phyloP scores from a whole-genome alignment of 2,888 invertebrate genomes.

The Pyrrhosoma nymphula region DNA sequence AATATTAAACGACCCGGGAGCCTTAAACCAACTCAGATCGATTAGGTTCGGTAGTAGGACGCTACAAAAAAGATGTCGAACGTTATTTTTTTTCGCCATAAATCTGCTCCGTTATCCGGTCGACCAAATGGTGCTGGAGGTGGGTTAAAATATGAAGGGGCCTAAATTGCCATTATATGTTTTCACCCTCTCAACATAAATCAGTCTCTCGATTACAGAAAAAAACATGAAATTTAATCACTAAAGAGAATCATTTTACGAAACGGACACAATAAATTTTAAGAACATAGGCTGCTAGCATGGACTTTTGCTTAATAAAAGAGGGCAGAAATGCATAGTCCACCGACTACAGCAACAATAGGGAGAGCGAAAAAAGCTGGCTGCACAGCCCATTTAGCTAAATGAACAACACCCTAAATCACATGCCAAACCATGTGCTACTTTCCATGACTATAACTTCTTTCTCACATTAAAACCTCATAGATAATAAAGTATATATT shows the following conservation, averaged over 20 bases:
- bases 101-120: background rate
- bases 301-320: too few relatives aligned
- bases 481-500: too few relatives aligned
- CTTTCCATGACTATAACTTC: too few relatives aligned
- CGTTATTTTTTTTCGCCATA: background rate
- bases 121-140: background rate
- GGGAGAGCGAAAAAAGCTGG: too few relatives aligned
- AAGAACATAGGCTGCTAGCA: too few relatives aligned
- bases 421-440: too few relatives aligned
- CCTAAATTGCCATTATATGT: background rate
- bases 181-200: background rate
- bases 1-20: background rate
- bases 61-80: background rate
- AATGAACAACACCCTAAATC: too few relatives aligned
- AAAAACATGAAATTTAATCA: background rate
- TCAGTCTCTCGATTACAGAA: background rate
- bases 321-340: too few relatives aligned
- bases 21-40: background rate
- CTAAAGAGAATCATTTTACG: background rate
- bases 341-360: too few relatives aligned
- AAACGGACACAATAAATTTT: background rate
- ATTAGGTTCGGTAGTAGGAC: background rate
- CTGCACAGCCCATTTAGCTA: too few relatives aligned
- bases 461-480: too few relatives aligned
- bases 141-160: background rate